phyloP scores from a whole-genome alignment of 2,797 vertebrate genomes.

The Sebastes iracundus region DNA sequence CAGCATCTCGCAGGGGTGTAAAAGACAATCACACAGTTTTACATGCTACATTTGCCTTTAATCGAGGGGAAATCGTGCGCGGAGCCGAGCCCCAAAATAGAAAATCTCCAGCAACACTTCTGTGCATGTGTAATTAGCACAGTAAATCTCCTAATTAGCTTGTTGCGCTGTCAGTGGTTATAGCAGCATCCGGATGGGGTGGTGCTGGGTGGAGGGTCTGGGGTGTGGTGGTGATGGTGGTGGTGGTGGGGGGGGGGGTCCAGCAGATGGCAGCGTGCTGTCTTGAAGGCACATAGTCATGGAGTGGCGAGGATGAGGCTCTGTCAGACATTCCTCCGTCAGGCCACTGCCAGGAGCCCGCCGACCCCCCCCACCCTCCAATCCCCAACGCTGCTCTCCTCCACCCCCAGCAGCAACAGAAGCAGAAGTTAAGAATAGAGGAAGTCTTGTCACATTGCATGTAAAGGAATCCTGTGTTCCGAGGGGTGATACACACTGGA shows the following conservation, averaged over 20 bases:
- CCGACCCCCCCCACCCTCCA: not conserved
- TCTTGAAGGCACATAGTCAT: slow-evolving; percentile 60
- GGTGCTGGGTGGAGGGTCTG: slow-evolving; percentile 25
- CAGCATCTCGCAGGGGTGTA: slow-evolving; percentile 69
- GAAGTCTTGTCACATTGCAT: slow-evolving; percentile 83
- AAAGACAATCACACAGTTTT: slow-evolving; percentile 70
- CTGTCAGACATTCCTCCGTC: slow-evolving; percentile 62
- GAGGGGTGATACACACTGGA: slow-evolving; percentile 60
- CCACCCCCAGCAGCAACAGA: slow-evolving; percentile 63
- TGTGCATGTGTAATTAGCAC: slow-evolving; percentile 72
- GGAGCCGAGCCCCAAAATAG: slow-evolving; percentile 56
- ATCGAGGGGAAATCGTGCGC: slow-evolving; percentile 63
- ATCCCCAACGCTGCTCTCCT: not conserved
- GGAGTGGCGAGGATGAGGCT: slow-evolving; percentile 44
- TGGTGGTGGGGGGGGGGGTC: not conserved
- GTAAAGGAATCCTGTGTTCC: slow-evolving; percentile 64
- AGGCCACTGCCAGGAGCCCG: slow-evolving; percentile 55
- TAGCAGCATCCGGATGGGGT: slow-evolving; percentile 43
- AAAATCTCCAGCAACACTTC: slow-evolving; percentile 64
- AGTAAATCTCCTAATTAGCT: slow-evolving; percentile 77
- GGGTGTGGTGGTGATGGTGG: slow-evolving; percentile 24
- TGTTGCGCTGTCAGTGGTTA: slow-evolving; percentile 72
- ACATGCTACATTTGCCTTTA: slow-evolving; percentile 82
- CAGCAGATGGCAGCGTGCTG: slow-evolving; percentile 73
- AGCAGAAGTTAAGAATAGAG: slow-evolving; percentile 82